These are phyloP conservation scores for Tachyglossus aculeatus DNA, from an alignment of 2,797 vertebrate genomes.

Conservation along the genomic window DNA sequence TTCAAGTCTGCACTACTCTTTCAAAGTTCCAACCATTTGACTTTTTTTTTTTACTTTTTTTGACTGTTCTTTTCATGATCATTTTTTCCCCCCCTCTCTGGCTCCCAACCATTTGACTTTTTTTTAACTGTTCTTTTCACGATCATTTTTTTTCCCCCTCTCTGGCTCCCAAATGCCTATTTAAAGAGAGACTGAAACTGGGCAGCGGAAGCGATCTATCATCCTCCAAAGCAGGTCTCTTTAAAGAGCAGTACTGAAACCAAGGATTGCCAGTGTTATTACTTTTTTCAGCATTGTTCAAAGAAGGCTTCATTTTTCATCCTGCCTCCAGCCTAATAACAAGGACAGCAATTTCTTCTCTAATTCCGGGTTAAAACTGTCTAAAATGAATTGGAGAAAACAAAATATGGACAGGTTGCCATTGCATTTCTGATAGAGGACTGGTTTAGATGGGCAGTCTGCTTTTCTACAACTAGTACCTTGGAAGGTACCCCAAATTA, in stretches of 20 bases:
- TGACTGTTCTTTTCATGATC: constrained; percentile 38
- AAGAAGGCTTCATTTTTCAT: constrained; percentile 34
- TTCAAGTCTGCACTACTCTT: constrained; percentile 14
- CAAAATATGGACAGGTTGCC: background rate
- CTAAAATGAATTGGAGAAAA: background rate
- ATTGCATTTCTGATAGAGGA: background rate
- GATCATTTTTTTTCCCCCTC: constrained; percentile 53
- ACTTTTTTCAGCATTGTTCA: constrained; percentile 21
- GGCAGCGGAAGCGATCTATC: constrained; percentile 50
- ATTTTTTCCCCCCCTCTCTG: constrained; percentile 51
- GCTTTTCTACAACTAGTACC: background rate
- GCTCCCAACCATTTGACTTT: constrained; percentile 5
- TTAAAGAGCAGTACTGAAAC: constrained; percentile 32
- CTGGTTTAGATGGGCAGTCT: background rate
- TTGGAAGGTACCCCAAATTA: too few species aligned
- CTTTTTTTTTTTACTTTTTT: background rate
- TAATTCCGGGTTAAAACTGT: constrained; percentile 5
- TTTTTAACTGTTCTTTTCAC: constrained; percentile 29
- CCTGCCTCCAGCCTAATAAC: constrained; percentile 15
- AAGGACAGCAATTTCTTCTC: background rate
- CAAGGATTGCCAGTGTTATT: constrained; percentile 27
- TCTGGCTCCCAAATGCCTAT: constrained; percentile 46
- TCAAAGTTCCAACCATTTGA: constrained; percentile 4
- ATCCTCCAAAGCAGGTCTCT: constrained; percentile 45
- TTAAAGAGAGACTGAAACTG: constrained; percentile 45